Evolutionary conservation across 2,888 invertebrate genomes (phyloP), one percentile per base, ranked within the genome.

Genomic region (Orgyia antiqua): DNA sequence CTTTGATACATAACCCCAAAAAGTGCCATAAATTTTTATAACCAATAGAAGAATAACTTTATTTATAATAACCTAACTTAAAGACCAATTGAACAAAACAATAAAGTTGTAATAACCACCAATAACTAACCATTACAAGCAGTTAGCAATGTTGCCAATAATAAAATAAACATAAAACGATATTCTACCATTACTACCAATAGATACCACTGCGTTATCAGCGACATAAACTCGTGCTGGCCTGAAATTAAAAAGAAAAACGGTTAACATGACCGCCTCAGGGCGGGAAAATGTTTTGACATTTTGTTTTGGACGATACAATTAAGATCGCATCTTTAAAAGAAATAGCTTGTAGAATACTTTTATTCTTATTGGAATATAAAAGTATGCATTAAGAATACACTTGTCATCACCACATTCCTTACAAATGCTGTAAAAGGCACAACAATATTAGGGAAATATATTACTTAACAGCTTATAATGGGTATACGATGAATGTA

Each of bases 231-330:
- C 59, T 66, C 68, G 57, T 64, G 60, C 63, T 45, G 53, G 47
- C 54, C 13, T 24, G 59, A 68, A 73, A 74, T 75, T 75, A 74
- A 68, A 67, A 60, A 68, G 68, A 68, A 42, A 59, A 62, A 68
- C 68, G 67, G 59, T 50, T 56, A 54, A 47, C 45, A 52, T 45
- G 50, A 43, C 23, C 29, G 57, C 54, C 50, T 57, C 44, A 39
- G 53, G 57, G 34, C 29, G 24, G 33, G 20, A 20, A n/a, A n/a
- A 10, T 19, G 30, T 23, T 39, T 41, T 42, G 48, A 33, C 44
- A 46, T 49, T 51, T 40, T 43, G 48, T 39, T 28, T 33, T 17
- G 31, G 18, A 17, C 17, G 19, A 12, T 28, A 23, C 27, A 29
- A 27, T 27, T 27, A 27, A 18, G 35, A 8, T 27, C 20, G n/a